Evolutionary conservation across 2,888 invertebrate species (phyloP), one percentile per base, ranked within the genome.

Genomic region (Thymelicus lineola): DNA sequence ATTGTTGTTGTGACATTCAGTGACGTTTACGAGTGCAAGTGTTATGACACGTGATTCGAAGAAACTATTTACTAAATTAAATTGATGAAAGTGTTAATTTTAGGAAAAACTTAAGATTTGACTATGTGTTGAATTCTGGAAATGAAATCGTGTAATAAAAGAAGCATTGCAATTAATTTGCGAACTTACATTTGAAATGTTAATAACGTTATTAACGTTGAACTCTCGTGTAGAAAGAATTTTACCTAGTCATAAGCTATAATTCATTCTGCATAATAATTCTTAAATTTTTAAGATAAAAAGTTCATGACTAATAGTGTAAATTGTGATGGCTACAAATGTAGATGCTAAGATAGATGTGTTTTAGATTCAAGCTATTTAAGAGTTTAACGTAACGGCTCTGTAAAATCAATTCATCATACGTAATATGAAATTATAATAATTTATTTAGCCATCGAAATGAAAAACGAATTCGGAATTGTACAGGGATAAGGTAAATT

Each of bases 241-340:
- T 87, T 87, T 90, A 89, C 88, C 93, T 93, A 93, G 93, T 93
- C 93, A 93, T 92, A 93, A 93, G 91, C 83, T 90, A 86, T 89
- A 88, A 86, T 86, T 88, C 82, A 81, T 85, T 84, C 86, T 86
- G 82, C 86, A 85, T 88, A 80, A 78, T 61, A 59, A 86, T 86
- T 87, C 84, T 81, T 88, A 84, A 89, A 87, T 78, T 78, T 87
- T 80, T 87, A 87, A 84, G 79, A 83, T 80, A 81, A 82, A 82
- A 80, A 79, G 77, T 75, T 79, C 28, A 78, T 79, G 76, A 80
- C 82, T 82, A 80, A 86, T 85, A 85, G 81, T 85, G 81, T 87
- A 84, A 78, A 82, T 84, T 83, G 84, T 84, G 85, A 85, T 86
- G 86, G 85, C 84, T 86, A 76, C 74, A 20, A 53, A 53, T 5